Base-by-base conservation (phyloP, 1,140 invertebrate genomes). In the Saxidomus purpurata region DNA sequence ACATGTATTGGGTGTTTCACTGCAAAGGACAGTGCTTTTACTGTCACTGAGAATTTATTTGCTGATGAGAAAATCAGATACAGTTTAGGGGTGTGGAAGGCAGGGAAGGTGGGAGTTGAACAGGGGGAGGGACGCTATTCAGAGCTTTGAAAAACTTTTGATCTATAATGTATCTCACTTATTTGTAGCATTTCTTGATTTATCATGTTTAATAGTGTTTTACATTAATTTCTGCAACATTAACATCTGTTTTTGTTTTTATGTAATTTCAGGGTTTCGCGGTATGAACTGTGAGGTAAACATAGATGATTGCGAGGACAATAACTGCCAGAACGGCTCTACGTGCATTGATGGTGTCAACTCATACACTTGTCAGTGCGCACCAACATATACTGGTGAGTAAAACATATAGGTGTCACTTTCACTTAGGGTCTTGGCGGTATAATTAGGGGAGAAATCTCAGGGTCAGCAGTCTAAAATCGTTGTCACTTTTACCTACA, bases 271-370 rank as follows among this genome's bases (percentile, higher is more conserved):
- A 92, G 93, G 93, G 67, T 94, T 94, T 82, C 87, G 91, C 34
- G 93, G 92, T 19, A 69, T 90, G 34, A 91, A 92, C 25, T 93
- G 93, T 90, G 91, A 90, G 55, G 81, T 88, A 6, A 93, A 94
- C 69, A 92, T 91, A 34, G 88, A 94, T 83, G 93, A 94, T 63
- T 95, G 94, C 71, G 96, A 97, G 0, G 97, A 97, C 67, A 92
- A 92, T 80, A 82, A 74, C 1, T 95, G 94, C 91, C 63, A 83
- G 13, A 94, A 94, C 87, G 94, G 94, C 1, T 94, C 94, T 19
- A 94, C 93, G 0, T 95, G 94, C 83, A 69, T 93, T 22, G 94
- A 95, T 88, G 92, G 93, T 19, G 74, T 93, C 59, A 92, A 93
- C 59, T 67, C 74, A 0, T 95, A 94, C 87, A 93, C 89, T 0